Conservation (phyloP, 2,888 invertebrate species). For the Thalpophila matura region DNA sequence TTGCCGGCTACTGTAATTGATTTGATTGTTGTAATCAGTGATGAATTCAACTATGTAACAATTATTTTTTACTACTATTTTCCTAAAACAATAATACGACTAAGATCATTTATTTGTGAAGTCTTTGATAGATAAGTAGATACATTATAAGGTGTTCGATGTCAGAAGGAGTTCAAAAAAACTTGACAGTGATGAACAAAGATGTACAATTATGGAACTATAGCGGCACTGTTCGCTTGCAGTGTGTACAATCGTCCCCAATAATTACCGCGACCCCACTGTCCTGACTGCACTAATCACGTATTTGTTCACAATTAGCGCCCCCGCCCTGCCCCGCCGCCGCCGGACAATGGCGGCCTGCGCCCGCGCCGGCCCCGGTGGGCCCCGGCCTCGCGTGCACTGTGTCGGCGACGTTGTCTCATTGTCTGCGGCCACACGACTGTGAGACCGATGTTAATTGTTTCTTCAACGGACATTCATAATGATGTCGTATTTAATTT, state of each 20-base stretch:
- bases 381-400: constrained; percentile 18
- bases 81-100: too few species aligned
- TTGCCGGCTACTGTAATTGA: too few species aligned
- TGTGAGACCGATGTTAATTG: constrained; percentile 15
- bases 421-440: constrained; percentile 17
- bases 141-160: too few species aligned
- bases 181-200: too few species aligned
- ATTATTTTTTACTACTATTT: too few species aligned
- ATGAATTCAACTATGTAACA: neutral
- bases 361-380: neutral
- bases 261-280: neutral
- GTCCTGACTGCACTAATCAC: constrained; percentile 39
- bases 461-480: constrained; percentile 28
- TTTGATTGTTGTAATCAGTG: neutral
- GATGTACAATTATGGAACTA: too few species aligned
- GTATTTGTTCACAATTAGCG: constrained; percentile 48
- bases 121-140: too few species aligned
- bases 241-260: neutral
- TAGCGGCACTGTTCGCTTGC: neutral
- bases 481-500: constrained; percentile 20
- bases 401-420: constrained; percentile 4
- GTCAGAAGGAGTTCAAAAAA: too few species aligned
- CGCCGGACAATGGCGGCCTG: constrained; percentile 40
- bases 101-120: too few species aligned
- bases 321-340: neutral